Evolutionary conservation across 2,113 vertebrate genomes (phyloP).

Genomic region (Hirundichthys speculiger): DNA sequence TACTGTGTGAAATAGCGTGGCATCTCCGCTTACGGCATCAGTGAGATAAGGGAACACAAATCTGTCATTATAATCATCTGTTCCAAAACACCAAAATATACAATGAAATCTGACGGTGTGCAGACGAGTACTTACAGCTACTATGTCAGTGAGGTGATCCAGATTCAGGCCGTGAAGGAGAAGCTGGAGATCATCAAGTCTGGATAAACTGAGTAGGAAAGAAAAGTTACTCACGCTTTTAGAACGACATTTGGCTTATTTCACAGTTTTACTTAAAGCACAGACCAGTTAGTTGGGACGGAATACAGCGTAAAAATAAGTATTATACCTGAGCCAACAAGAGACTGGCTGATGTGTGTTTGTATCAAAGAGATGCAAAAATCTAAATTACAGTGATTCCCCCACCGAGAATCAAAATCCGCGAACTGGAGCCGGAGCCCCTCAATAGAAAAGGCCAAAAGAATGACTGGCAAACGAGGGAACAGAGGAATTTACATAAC

Average conservation of each 20-base stretch:
- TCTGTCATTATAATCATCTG: neutral
- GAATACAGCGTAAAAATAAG: too few relatives aligned
- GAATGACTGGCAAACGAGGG: too few relatives aligned
- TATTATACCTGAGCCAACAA: too few relatives aligned
- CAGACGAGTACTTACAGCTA: conserved; percentile 63
- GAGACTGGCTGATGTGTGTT: too few relatives aligned
- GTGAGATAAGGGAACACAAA: conserved; percentile 6
- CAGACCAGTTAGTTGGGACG: neutral
- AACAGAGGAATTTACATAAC: too few relatives aligned
- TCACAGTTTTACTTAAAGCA: too few relatives aligned
- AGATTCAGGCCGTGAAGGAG: conserved; percentile 91
- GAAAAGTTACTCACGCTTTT: neutral
- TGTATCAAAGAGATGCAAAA: too few relatives aligned
- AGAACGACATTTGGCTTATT: too few relatives aligned
- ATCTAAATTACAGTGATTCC: too few relatives aligned
- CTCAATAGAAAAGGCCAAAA: too few relatives aligned
- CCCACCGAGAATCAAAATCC: too few relatives aligned
- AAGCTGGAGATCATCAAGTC: conserved; percentile 85
- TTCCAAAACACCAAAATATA: neutral
- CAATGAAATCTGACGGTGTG: neutral
- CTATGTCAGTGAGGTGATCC: conserved; percentile 80
- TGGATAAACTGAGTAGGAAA: conserved; percentile 75
- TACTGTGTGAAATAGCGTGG: neutral
- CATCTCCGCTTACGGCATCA: conserved; percentile 6
- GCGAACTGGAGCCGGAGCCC: too few relatives aligned